phyloP scores from a whole-genome alignment of 1,140 invertebrate genomes.

The Drosophila funebris region DNA sequence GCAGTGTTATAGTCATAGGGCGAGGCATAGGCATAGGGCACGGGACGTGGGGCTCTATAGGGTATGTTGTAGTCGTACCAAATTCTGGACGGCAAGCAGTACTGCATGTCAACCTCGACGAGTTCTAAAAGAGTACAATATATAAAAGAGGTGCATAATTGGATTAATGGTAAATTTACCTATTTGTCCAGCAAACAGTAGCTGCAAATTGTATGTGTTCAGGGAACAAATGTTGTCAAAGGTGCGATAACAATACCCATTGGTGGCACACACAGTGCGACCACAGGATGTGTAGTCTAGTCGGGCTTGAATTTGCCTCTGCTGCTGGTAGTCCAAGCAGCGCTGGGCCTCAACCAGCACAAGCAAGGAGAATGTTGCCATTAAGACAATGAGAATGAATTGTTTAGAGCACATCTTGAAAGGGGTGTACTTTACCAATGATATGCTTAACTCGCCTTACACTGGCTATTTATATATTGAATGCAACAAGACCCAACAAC shows the following conservation, averaged over 20 bases:
- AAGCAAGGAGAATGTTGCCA: neutral
- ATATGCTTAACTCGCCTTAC: slow-evolving; percentile 6
- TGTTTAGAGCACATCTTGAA: slow-evolving; percentile 25
- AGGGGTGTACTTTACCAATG: slow-evolving; percentile 17
- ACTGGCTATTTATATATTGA: slow-evolving; percentile 9
- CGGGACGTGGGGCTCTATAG: neutral
- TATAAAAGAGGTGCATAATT: too few relatives aligned
- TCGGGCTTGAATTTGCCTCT: too few relatives aligned
- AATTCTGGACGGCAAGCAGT: slow-evolving; percentile 9
- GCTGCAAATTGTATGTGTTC: slow-evolving; percentile 35
- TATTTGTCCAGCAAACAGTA: slow-evolving; percentile 30
- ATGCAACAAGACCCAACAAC: neutral
- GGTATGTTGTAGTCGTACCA: slow-evolving; percentile 17
- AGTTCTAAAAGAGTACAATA: slow-evolving; percentile 8
- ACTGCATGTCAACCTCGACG: slow-evolving; percentile 4
- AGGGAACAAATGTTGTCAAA: slow-evolving; percentile 48
- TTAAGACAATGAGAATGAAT: neutral
- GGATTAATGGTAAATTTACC: slow-evolving; percentile 13
- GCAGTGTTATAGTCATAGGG: neutral
- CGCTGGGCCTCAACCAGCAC: slow-evolving; percentile 2
- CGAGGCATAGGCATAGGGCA: neutral
- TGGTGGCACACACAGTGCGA: slow-evolving; percentile 34
- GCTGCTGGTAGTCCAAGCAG: neutral
- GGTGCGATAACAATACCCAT: slow-evolving; percentile 39
- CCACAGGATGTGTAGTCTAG: slow-evolving; percentile 22